Evolutionary conservation across 1,140 invertebrate species (phyloP), one percentile per base, ranked within the genome.

Genomic region (Agrilus planipennis): DNA sequence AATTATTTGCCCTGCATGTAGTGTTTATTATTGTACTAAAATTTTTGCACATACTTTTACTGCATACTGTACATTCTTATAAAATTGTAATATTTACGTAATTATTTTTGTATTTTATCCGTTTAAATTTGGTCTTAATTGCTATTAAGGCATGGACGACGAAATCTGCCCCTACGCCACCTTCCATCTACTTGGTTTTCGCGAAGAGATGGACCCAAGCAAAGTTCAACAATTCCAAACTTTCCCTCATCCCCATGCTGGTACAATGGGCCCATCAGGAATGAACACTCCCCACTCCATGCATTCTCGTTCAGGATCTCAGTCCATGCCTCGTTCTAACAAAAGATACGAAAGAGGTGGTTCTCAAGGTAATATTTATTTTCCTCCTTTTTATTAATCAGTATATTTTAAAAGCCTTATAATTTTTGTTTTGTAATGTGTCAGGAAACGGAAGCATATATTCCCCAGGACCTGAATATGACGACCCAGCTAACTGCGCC

Each of bases 141-240:
- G 16, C 34, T 6, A 17, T 18, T 5, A 69, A 84, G 86, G 86
- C 62, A 87, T 89, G 76, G 88, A 91, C 62, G 88, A 92, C 65
- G 88, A 92, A 62, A 91, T 91, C 60, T 90, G 87, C 64, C 88
- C 88, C 10, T 92, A 92, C 64, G 88, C 88, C 2, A 92, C 88
- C 11, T 92, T 92, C 80, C 88, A 92, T 61, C 70, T 92, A 49
- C 73, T 92, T 34, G 88, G 88, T 50, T 91, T 92, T 80, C 81
- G 88, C 47, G 88, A 92, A 62, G 88, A 92, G 74, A 89, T 90
- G 84, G 87, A 90, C 61, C 86, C 87, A 12, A 81, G 73, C 60
- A 89, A 89, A 66, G 82, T 83, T 17, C 77, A 80, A 71, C 79
- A 84, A 52, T 85, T 84, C 71, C 82, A 89, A 64, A 89, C 86